Conservation (phyloP, 1,140 invertebrate genomes). For the Oreohelix idahoensis region DNA sequence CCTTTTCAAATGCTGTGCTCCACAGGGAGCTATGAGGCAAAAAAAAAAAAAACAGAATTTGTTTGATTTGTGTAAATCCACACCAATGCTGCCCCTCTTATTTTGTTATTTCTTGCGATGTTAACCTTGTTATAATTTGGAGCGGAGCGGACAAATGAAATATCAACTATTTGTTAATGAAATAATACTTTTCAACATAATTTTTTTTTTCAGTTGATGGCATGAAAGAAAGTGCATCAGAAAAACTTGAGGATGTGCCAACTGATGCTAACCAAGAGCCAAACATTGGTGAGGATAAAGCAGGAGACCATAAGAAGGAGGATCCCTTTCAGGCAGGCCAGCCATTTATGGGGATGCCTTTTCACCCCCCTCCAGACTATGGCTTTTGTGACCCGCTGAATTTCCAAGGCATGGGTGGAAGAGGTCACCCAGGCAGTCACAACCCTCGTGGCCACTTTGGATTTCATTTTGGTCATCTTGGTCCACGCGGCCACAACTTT, state of each 20-base stretch:
- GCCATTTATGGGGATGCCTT: background rate
- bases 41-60: too few species aligned
- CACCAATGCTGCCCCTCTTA: too few species aligned
- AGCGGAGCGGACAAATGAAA: too few species aligned
- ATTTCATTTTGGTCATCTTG: background rate
- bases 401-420: background rate
- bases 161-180: too few species aligned
- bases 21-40: too few species aligned
- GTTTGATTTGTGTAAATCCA: too few species aligned
- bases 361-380: background rate
- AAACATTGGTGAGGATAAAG: background rate
- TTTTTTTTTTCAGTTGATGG: conserved; percentile 17
- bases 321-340: background rate
- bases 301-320: conserved; percentile 6
- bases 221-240: background rate
- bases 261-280: background rate
- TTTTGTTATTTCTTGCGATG: too few species aligned
- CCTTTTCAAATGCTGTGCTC: too few species aligned
- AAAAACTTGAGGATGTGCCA: background rate
- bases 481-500: background rate
- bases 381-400: background rate
- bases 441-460: conserved; percentile 1
- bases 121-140: too few species aligned
- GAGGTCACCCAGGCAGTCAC: background rate
- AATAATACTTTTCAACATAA: too few species aligned